Percentiles rank a stretch among this genome's conserved stretches.
These are phyloP conservation scores for Rhagonycha fulva DNA, from an alignment of 2,888 invertebrate species.

Conservation along the genomic window DNA sequence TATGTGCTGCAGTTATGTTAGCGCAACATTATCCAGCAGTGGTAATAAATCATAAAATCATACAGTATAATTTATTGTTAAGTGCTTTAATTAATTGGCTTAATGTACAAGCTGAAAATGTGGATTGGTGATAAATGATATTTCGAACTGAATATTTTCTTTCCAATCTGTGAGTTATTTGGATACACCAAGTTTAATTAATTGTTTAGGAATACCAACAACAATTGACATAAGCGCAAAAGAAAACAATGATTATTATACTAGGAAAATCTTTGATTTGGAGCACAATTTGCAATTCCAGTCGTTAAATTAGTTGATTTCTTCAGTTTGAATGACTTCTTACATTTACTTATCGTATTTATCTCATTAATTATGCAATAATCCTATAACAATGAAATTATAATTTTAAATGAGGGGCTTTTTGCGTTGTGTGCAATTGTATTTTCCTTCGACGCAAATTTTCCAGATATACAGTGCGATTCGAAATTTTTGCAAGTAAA, in stretches of 20 bases:
- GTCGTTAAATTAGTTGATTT: neutral
- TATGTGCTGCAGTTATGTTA: neutral
- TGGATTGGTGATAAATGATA: neutral
- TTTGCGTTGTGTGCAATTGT: too few relatives aligned
- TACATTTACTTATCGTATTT: neutral
- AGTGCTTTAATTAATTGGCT: neutral
- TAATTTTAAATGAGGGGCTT: neutral
- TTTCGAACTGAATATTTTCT: neutral
- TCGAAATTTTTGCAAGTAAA: too few relatives aligned
- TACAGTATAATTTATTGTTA: neutral
- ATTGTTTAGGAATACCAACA: neutral
- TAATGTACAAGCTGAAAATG: neutral
- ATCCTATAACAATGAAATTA: neutral
- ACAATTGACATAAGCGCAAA: neutral
- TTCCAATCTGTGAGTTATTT: neutral
- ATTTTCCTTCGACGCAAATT: neutral
- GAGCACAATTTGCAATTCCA: neutral
- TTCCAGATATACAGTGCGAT: neutral
- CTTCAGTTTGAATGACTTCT: neutral
- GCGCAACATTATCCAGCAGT: neutral
- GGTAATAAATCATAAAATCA: neutral
- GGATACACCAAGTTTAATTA: neutral
- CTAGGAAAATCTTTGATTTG: neutral
- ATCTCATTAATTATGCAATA: neutral
- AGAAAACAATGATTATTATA: too few relatives aligned